A percentile compares a stretch with the other conserved stretches of the same genome.
These are phyloP conservation scores for Sinocyclocheilus anshuiensis DNA, from an alignment of 2,113 vertebrate species.

Conservation along the genomic window DNA sequence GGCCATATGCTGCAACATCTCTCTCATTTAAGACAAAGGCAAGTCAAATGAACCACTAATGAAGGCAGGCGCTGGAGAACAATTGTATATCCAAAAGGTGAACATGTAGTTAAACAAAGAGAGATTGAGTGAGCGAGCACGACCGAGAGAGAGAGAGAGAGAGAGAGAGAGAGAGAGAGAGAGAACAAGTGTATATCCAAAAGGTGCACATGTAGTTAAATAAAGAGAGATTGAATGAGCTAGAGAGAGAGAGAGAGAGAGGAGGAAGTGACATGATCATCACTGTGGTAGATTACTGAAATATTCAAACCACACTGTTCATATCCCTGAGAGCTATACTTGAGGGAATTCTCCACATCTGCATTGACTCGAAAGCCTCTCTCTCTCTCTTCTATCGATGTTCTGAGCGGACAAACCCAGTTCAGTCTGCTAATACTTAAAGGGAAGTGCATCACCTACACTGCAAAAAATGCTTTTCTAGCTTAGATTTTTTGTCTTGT, in stretches of 20 bases:
- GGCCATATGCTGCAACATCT: constrained; percentile 69
- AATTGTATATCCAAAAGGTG: constrained; percentile 40
- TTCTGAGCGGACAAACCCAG: neutral
- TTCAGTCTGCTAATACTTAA: neutral
- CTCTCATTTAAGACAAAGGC: constrained; percentile 54
- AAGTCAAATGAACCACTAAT: constrained; percentile 61
- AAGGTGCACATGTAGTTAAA: neutral
- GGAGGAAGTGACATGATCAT: neutral
- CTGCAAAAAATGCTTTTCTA: no score
- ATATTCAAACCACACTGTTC: constrained; percentile 64
- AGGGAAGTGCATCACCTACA: neutral
- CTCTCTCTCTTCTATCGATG: neutral
- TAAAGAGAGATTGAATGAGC: neutral
- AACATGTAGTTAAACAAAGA: neutral
- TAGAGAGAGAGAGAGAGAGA: neutral
- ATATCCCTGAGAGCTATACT: constrained; percentile 15
- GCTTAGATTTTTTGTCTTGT: no score
- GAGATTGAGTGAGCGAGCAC: neutral
- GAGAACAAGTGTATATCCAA: constrained; percentile 47
- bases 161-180: no score
- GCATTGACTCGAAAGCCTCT: constrained; percentile 21
- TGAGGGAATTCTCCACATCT: constrained; percentile 29
- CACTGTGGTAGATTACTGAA: constrained; percentile 48
- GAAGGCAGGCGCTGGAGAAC: constrained; percentile 56
- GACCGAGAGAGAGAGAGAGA: no score